Conservation (phyloP, 2,113 vertebrate genomes). For the Syngnathoides biaculeatus region DNA sequence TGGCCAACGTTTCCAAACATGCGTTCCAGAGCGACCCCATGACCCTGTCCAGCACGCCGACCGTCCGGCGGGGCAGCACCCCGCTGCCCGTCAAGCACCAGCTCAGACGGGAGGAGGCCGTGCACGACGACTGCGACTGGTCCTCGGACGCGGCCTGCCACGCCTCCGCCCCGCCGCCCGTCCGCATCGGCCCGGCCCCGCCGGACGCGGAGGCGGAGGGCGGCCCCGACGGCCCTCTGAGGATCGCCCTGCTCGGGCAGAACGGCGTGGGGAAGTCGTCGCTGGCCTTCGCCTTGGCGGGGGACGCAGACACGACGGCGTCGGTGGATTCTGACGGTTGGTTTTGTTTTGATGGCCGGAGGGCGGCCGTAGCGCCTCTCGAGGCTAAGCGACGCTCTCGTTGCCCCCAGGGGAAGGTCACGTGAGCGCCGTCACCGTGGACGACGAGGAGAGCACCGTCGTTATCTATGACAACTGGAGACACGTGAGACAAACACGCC, state of each 20-base stretch:
- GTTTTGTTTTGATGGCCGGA: not conserved
- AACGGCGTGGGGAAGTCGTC: slow-evolving; percentile 85
- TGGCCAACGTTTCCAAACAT: not conserved
- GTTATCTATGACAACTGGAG: slow-evolving; percentile 89
- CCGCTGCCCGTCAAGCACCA: slow-evolving; percentile 86
- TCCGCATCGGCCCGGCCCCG: slow-evolving; percentile 72
- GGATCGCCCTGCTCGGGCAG: slow-evolving; percentile 80
- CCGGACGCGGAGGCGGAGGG: slow-evolving; percentile 50
- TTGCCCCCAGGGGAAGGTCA: slow-evolving; percentile 80
- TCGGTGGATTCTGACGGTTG: slow-evolving; percentile 70
- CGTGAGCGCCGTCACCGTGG: slow-evolving; percentile 77
- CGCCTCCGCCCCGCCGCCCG: slow-evolving; percentile 56
- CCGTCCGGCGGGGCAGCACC: slow-evolving; percentile 82
- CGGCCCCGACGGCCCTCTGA: slow-evolving; percentile 55
- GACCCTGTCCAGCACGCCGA: slow-evolving; percentile 68
- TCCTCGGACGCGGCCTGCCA: slow-evolving; percentile 58
- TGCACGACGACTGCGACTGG: slow-evolving; percentile 84
- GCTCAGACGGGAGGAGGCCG: slow-evolving; percentile 76
- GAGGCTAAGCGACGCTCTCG: slow-evolving; percentile 38
- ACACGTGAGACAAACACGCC: slow-evolving; percentile 74
- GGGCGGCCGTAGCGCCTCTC: slow-evolving; percentile 4
- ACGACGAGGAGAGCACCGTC: slow-evolving; percentile 83
- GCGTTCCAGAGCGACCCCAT: slow-evolving; percentile 58
- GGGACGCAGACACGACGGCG: slow-evolving; percentile 65
- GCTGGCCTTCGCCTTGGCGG: slow-evolving; percentile 77